phyloP scores from a whole-genome alignment of 2,113 vertebrate genomes.

The Triplophysa tibetana region DNA sequence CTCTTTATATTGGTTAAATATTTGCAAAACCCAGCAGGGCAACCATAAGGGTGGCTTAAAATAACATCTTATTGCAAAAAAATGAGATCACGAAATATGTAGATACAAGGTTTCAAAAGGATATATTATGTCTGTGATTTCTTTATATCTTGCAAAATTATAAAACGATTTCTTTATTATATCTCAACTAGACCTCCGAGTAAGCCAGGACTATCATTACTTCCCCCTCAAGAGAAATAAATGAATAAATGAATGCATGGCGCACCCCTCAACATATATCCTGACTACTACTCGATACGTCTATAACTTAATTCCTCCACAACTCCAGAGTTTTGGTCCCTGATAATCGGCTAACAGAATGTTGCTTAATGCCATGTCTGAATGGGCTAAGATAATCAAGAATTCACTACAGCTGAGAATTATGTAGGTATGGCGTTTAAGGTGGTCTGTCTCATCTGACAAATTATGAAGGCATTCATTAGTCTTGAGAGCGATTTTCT shows the following conservation, averaged over 20 bases:
- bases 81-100: too few species aligned
- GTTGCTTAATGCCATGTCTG: constrained; percentile 36
- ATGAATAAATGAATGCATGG: too few species aligned
- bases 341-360: constrained; percentile 15
- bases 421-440: constrained; percentile 52
- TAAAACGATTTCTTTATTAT: too few species aligned
- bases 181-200: too few species aligned
- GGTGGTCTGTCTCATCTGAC: constrained; percentile 60
- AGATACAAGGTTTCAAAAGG: too few species aligned
- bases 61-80: too few species aligned
- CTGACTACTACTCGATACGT: background rate
- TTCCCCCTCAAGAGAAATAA: background rate
- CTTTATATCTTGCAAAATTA: too few species aligned
- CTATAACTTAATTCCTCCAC: constrained; percentile 42
- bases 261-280: background rate
- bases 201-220: too few species aligned
- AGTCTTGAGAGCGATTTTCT: constrained; percentile 51
- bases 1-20: too few species aligned
- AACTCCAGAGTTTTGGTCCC: constrained; percentile 14
- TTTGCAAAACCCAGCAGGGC: too few species aligned
- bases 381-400: background rate
- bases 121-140: too few species aligned
- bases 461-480: constrained; percentile 62
- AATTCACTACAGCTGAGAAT: constrained; percentile 31
- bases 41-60: too few species aligned